These are phyloP conservation scores for Lagopus leucura DNA, from an alignment of 2,113 vertebrate genomes.

Conservation along the genomic window DNA sequence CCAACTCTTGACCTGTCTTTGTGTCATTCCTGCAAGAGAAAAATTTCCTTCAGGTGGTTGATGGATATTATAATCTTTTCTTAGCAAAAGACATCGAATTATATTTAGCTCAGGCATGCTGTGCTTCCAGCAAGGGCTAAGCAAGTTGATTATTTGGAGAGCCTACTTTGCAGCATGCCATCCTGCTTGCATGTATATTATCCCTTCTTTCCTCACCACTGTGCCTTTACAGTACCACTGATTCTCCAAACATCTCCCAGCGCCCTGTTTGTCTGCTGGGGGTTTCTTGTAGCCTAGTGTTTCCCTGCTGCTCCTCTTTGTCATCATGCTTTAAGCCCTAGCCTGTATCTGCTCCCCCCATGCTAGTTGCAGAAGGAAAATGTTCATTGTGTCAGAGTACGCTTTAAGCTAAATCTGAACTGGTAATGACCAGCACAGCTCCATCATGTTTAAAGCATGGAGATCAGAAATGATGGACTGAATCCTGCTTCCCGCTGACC, in stretches of 20 bases:
- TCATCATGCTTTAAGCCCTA: background rate
- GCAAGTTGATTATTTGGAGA: background rate
- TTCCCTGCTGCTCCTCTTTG: background rate
- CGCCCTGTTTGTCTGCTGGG: background rate
- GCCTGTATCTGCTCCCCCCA: accelerated
- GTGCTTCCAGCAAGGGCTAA: background rate
- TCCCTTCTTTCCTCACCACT: background rate
- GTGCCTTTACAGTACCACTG: background rate
- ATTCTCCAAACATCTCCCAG: background rate
- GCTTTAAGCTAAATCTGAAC: background rate
- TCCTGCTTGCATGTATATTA: background rate
- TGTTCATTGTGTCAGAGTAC: background rate
- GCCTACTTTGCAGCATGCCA: background rate
- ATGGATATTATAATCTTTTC: background rate
- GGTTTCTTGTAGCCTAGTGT: background rate
- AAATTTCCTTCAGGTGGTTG: background rate
- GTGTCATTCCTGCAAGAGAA: background rate
- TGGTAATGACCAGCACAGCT: background rate
- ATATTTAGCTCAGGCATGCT: background rate
- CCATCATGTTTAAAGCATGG: background rate
- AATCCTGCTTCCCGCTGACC: background rate
- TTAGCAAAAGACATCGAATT: background rate
- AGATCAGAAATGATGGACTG: background rate
- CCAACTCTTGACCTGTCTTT: background rate
- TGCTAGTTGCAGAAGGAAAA: background rate